Percentiles rank a stretch among this genome's conserved stretches.
phyloP scores from a whole-genome alignment of 2,797 vertebrate genomes.

The Siniperca undulata region DNA sequence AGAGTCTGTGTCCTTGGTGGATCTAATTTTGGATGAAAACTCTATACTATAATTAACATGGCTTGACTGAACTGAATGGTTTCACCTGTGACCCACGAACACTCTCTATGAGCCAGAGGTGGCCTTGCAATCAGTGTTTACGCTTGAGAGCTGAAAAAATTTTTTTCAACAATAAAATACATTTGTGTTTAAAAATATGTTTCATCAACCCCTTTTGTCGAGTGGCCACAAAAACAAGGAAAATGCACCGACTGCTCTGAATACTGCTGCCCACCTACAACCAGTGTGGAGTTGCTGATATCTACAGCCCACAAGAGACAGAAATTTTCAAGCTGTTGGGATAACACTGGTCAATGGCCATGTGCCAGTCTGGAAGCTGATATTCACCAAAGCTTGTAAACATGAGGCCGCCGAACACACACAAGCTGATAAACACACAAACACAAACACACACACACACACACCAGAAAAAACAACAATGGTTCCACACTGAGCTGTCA shows the following conservation, averaged over 20 bases:
- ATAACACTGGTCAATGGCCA: constrained; percentile 23
- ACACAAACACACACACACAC: constrained; percentile 2
- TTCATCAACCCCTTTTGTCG: neutral
- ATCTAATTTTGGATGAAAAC: constrained; percentile 9
- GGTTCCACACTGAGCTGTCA: neutral
- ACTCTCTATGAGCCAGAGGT: neutral
- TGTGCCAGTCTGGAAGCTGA: constrained; percentile 34
- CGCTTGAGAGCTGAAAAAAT: neutral
- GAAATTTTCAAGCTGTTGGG: constrained; percentile 40
- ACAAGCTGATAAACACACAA: constrained; percentile 1
- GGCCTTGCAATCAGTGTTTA: neutral
- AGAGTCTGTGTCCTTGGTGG: neutral
- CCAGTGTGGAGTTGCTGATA: neutral
- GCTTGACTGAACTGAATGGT: neutral
- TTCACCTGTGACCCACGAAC: constrained; percentile 1
- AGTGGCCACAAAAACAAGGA: neutral
- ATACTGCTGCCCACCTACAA: constrained; percentile 27
- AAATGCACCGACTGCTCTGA: constrained; percentile 5
- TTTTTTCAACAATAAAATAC: neutral
- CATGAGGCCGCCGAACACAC: constrained; percentile 13
- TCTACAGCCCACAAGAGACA: constrained; percentile 13
- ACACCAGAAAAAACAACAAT: constrained; percentile 10
- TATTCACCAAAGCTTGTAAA: constrained; percentile 47
- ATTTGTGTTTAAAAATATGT: neutral
- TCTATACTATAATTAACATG: neutral